A percentile compares a stretch with the other conserved stretches of the same genome.
phyloP scores from a whole-genome alignment of 37 sponge, comb jelly and placozoan species.

The Spongilla lacustris region DNA sequence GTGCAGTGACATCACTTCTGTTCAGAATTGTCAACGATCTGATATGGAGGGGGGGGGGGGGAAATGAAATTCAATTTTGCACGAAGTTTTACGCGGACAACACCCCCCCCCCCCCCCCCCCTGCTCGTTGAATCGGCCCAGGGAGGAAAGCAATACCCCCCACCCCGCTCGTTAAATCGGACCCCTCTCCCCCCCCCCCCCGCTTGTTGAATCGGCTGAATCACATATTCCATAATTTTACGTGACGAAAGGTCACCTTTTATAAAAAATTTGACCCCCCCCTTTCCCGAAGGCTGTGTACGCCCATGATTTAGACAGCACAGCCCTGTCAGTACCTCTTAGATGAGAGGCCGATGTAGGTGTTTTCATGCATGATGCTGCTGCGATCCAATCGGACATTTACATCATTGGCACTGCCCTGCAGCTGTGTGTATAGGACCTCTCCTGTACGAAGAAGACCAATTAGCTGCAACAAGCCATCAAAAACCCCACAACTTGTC shows the following conservation, averaged over 20 bases:
- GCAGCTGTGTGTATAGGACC: constrained; percentile 71
- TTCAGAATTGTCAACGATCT: constrained; percentile 84
- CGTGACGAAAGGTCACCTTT: no score
- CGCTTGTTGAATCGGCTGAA: no score
- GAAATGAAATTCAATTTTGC: no score
- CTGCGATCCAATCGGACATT: constrained; percentile 90
- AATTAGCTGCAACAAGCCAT: neutral
- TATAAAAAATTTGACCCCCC: no score
- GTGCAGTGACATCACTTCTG: constrained; percentile 89
- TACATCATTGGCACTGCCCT: constrained; percentile 87
- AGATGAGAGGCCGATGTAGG: constrained; percentile 89
- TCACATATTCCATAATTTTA: no score
- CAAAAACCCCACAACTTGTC: neutral
- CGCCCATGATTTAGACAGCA: neutral
- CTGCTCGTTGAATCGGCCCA: no score
- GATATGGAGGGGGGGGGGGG: neutral
- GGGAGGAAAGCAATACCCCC: no score
- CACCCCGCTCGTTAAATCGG: no score
- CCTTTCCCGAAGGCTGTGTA: no score
- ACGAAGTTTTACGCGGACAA: no score
- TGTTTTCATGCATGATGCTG: constrained; percentile 82
- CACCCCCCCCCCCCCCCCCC: no score
- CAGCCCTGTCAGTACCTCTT: constrained; percentile 55
- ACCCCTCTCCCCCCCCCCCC: no score
- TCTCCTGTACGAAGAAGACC: constrained; percentile 77